Base-by-base conservation (phyloP, 2,113 vertebrate genomes). In the Pheucticus melanocephalus region DNA sequence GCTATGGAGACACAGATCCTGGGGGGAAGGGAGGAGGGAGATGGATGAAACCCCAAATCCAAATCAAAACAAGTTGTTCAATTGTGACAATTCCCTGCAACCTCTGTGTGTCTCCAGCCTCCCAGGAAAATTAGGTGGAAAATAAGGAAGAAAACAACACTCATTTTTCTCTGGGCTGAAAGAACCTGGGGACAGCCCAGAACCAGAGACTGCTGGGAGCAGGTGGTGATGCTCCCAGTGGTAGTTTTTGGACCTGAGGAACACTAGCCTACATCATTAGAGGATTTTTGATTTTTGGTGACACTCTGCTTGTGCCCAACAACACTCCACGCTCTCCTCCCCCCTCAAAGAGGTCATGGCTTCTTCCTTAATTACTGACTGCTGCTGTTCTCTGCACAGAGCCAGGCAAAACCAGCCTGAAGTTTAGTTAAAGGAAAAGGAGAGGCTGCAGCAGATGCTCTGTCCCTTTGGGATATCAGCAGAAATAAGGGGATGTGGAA, bases 291-390 rank as follows among this genome's bases (percentile, higher is more conserved):
- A 44, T 83, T 50, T 88, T 89, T 82, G 44, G 15, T n/a, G 79
- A 70, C 69, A 33, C 64, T 94, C 68, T 78, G 72, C 61, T 51
- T 16, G 31, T 30, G 68, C 57, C 80, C 50, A 75, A 37, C 45
- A 50, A 81, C 5, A 35, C 57, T 31, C 37, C 50, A 56, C 0
- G 1, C 61, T 79, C 70, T 95, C 63, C 51, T 92, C 56, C 53
- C 77, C 85, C 92, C 93, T 82, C 35, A 8, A 88, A 96, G 89
- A 95, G 60, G 48, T 53, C 59, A 71, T 2, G 9, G 60, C 48
- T n/a, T 33, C 65, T 76, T 91, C 86, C 85, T 93, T 86, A 90
- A 95, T 97, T 96, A 97, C 79, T 96, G 94, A 70, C 88, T 93
- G 95, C 33, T 48, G 56, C 53, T 94, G n/a, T 60, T 77, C 89